Base-by-base conservation (phyloP, 2,888 invertebrate genomes). In the Pinctada fucata region DNA sequence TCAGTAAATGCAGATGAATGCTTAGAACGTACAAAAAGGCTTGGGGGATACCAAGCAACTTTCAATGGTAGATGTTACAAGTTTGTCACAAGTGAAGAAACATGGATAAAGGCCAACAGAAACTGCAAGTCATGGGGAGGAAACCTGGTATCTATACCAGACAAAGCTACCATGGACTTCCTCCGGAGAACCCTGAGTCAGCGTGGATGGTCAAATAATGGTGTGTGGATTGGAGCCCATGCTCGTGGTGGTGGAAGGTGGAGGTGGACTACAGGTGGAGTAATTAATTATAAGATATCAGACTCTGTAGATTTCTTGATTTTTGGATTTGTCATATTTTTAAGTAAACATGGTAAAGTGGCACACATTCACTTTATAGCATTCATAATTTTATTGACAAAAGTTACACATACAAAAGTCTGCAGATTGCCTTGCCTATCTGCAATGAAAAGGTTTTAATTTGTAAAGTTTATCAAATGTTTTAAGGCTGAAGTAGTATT, bases 181-280 rank as follows among this genome's bases (percentile, higher is more conserved):
- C 79, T 90, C 4, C 87, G 81, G 75, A 48, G 58, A 50, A 63
- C 64, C 5, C 45, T 80, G 51, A 72, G 67, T 66, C 68, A 63
- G n/a, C 82, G 85, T 70, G 81, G 87, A 52, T 89, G 89, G 89
- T 68, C 66, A 70, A 85, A 81, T 48, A 84, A 87, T 73, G 89
- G 89, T 13, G 88, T 89, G 13, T 90, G 90, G 90, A 84, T 86
- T 64, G 90, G 90, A n/a, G 88, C 89, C 5, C 85, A 86, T 79
- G 85, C 85, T 65, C 73, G 80, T 10, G 63, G 81, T 31, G 75
- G 83, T 4, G 76, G 76, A 16, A 84, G 84, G 48, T 90, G 90
- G 90, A 80, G 83, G 49, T 90, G 89, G 89, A 87, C 88, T 31
- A 88, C 86, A 80, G 89, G 90, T 89, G 82, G 47, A 31, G 31